Evolutionary conservation across 2,797 vertebrate species (phyloP), one percentile per base, ranked within the genome.

Genomic region (Nyctibius grandis): DNA sequence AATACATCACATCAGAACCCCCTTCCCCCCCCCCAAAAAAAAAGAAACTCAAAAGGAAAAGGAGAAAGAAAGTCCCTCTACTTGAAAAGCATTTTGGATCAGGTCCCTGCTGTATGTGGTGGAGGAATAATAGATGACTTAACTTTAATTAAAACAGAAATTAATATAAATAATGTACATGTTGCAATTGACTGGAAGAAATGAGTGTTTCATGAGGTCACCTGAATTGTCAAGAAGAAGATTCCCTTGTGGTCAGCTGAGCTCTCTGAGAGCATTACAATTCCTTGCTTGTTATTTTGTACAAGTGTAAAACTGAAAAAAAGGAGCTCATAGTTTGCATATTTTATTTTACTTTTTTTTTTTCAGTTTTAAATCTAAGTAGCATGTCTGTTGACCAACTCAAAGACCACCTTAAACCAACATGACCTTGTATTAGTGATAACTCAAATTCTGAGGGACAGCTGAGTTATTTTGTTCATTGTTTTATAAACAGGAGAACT

Each of bases 111-210:
- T 68, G 14, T 28, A 60, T 31, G 29, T 25, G 23, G 11, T 36
- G 76, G 81, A 70, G 17, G 31, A 5, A 50, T 29, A 85, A 59
- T 16, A 68, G 13, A 68, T 87, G 2, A 65, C 8, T 50, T 77
- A 23, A 40, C 25, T 74, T 76, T 77, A 89, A 95, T 89, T 95
- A 65, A 83, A 91, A 23, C n/a, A 85, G 11, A 74, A 95, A 75
- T 54, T 26, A 72, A 72, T 76, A 60, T 80, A 51, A 95, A 79
- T 89, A 91, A 80, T 80, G 25, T 50, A 88, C 48, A 74, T 18
- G 22, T 85, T 93, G 45, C 53, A 93, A 81, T 12, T 92, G 80
- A 51, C 40, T 68, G 34, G 56, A 91, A 95, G 48, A 72, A 79
- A 53, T 4, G 5, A 9, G 20, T 74, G 16, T 95, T 95, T 85